Evolutionary conservation across 2,797 vertebrate genomes (phyloP), one percentile per base, ranked within the genome.

Genomic region (Monodelphis domestica): DNA sequence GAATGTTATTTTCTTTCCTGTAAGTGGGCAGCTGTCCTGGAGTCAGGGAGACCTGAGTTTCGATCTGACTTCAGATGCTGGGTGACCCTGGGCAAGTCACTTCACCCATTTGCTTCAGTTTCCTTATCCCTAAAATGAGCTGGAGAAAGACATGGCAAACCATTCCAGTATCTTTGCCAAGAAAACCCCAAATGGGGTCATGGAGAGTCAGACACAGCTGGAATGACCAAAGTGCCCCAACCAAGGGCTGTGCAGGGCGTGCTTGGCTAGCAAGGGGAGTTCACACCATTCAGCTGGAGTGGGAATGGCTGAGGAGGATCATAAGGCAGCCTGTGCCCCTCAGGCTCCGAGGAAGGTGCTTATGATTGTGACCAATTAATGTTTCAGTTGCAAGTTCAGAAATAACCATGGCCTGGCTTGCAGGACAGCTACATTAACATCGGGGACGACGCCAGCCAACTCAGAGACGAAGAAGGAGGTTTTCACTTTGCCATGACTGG

Each of bases 401-500:
- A 93, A 90, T 91, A 54, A 87, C 54, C 63, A 5, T 63, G 7
- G 94, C 29, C 96, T 91, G 51, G 59, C 96, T 97, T 95, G 15
- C 54, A 99, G 98, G 98, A 98, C 70, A 96, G 70, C 94, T 95
- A 56, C 38, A 90, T 70, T 94, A 94, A 95, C 28, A 95, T 96
- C 11, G 95, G 96, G 89, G 94, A 93, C 96, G 97, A 96, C 92
- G 38, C 45, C 29, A 89, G n/a, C 28, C 30, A 94, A 84, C 38
- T 24, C 84, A 91, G 95, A 21, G 12, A 90, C 63, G 95, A 70
- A 95, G 95, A 96, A 33, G 91, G 57, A 70, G 96, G 89, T 89
- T 98, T 98, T 91, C 98, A 99, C 96, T 99, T 99, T 98, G 98
- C 98, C 53, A 97, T 99, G 97, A 98, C 56, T 92, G 98, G 98